phyloP scores from a whole-genome alignment of 1,140 invertebrate species.

The Rhynchophorus ferrugineus region DNA sequence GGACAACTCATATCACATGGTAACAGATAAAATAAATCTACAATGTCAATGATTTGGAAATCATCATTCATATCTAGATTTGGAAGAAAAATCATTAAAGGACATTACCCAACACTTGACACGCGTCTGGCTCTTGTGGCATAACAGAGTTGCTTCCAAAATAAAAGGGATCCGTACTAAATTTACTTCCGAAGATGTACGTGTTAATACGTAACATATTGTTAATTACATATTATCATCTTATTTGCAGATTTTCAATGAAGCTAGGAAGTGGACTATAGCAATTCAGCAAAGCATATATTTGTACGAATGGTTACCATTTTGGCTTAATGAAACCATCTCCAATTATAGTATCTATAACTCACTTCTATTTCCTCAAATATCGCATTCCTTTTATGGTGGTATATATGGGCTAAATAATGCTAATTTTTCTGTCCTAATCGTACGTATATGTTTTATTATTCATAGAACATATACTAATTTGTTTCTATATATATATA shows the following conservation, averaged over 20 bases:
- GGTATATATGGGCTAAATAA: slow-evolving; percentile 51
- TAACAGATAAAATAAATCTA: neutral
- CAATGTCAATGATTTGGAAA: neutral
- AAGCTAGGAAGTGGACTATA: slow-evolving; percentile 54
- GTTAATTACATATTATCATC: slow-evolving; percentile 38
- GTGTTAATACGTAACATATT: slow-evolving; percentile 16
- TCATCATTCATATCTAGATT: no score
- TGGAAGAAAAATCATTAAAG: no score
- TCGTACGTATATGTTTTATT: no score
- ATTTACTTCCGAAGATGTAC: slow-evolving; percentile 36
- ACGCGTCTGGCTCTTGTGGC: slow-evolving; percentile 56
- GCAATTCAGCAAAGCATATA: slow-evolving; percentile 49
- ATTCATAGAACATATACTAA: no score
- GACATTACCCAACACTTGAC: no score
- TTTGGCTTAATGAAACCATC: slow-evolving; percentile 8
- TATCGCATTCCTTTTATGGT: slow-evolving; percentile 61
- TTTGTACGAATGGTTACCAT: slow-evolving; percentile 48
- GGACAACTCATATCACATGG: no score
- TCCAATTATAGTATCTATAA: slow-evolving; percentile 51
- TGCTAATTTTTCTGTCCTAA: slow-evolving; percentile 64
- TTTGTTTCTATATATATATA: no score
- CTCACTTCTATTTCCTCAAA: slow-evolving; percentile 55
- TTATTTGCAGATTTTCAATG: slow-evolving; percentile 48
- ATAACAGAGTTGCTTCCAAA: slow-evolving; percentile 48
- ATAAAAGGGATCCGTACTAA: slow-evolving; percentile 37